These are phyloP conservation scores for Aviceda leuphotes DNA, from an alignment of 2,797 vertebrate species.

Conservation along the genomic window DNA sequence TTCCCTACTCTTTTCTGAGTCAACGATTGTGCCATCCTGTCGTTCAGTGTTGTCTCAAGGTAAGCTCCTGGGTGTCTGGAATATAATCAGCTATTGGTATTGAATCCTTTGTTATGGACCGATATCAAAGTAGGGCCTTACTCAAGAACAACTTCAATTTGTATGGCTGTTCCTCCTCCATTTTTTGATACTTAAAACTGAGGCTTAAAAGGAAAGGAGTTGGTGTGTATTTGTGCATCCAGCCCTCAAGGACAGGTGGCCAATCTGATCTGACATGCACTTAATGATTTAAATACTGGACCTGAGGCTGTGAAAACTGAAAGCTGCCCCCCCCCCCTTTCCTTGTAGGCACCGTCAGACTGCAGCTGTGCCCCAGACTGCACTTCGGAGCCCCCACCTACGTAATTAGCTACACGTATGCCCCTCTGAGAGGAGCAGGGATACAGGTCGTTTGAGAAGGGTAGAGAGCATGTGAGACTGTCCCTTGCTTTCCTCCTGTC, in stretches of 20 bases:
- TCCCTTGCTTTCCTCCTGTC: not conserved
- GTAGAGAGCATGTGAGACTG: not conserved
- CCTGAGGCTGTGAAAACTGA: not conserved
- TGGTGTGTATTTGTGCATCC: not conserved
- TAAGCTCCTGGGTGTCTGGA: not conserved
- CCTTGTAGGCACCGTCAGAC: not conserved
- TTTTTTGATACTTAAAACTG: not conserved
- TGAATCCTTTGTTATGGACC: not conserved
- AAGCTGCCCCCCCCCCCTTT: not conserved
- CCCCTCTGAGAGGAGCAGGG: not conserved
- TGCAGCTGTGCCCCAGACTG: not conserved
- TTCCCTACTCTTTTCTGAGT: not conserved
- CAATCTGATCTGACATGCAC: not conserved
- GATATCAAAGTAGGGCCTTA: not conserved
- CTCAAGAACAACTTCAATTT: not conserved
- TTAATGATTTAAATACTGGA: not conserved
- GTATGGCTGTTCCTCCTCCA: not conserved
- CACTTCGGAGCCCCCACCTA: rapidly evolving
- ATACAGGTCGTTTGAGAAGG: rapidly evolving
- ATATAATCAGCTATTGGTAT: not conserved
- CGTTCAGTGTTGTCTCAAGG: not conserved
- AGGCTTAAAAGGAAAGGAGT: not conserved
- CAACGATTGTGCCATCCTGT: not conserved
- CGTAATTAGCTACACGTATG: rapidly evolving
- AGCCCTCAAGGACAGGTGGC: not conserved